phyloP scores from a whole-genome alignment of 2,888 invertebrate genomes.

The Anoncus sp. region DNA sequence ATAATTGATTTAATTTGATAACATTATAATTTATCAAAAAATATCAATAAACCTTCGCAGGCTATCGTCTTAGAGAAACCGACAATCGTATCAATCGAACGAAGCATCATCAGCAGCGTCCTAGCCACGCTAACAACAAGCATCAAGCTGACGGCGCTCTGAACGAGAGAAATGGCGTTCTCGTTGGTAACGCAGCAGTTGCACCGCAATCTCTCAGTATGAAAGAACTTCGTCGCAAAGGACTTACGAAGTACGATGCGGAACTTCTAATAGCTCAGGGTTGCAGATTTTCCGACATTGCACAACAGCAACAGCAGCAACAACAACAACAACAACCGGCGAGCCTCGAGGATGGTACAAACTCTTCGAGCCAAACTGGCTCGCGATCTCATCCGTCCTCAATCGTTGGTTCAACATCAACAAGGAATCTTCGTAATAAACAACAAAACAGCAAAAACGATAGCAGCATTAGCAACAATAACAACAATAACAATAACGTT shows the following conservation, averaged over 20 bases:
- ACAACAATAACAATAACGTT: slow-evolving; percentile 59
- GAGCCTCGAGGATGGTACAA: slow-evolving; percentile 71
- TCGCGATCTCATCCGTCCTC: slow-evolving; percentile 75
- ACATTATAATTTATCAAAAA: neutral
- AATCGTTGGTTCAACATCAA: slow-evolving; percentile 66
- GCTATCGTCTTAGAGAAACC: slow-evolving; percentile 96
- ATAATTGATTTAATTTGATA: too few relatives aligned
- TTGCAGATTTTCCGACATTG: slow-evolving; percentile 89
- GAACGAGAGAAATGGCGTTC: slow-evolving; percentile 77
- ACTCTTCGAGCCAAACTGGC: slow-evolving; percentile 47
- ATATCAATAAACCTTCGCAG: slow-evolving; percentile 81
- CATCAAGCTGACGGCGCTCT: slow-evolving; percentile 77
- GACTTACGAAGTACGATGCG: slow-evolving; percentile 94
- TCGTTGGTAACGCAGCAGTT: slow-evolving; percentile 81
- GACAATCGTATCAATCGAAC: slow-evolving; percentile 96
- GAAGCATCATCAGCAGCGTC: slow-evolving; percentile 85
- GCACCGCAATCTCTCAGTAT: slow-evolving; percentile 89
- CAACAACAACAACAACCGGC: slow-evolving; percentile 77
- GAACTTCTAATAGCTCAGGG: slow-evolving; percentile 94
- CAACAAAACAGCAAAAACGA: slow-evolving; percentile 72
- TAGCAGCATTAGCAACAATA: slow-evolving; percentile 62
- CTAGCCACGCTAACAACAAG: slow-evolving; percentile 73
- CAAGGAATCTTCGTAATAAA: slow-evolving; percentile 81
- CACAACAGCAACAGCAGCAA: slow-evolving; percentile 73
- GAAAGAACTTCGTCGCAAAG: slow-evolving; percentile 93